Conservation (phyloP, 2,888 invertebrate genomes). For the Chymomyza caudatula region DNA sequence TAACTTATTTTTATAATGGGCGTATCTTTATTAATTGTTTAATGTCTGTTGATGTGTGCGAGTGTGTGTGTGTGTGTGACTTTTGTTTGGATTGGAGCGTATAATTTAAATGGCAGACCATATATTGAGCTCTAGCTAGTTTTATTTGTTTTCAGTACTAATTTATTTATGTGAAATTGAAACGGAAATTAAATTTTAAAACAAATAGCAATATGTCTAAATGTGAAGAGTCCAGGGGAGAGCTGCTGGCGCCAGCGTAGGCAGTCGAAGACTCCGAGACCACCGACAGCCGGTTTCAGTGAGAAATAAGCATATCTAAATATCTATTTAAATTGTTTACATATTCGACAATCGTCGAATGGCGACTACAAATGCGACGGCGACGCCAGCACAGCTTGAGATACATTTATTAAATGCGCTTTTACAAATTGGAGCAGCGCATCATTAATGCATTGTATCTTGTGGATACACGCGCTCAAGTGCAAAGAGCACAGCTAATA, state of each 20-base stretch:
- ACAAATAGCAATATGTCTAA: conserved; percentile 52
- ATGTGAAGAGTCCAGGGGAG: conserved; percentile 5
- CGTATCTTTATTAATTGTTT: conserved; percentile 50
- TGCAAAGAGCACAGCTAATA: no score
- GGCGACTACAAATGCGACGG: conserved; percentile 25
- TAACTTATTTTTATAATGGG: conserved; percentile 11
- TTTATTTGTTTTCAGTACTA: conserved; percentile 45
- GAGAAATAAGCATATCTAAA: conserved; percentile 60
- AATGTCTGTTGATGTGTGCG: background rate
- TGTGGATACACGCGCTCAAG: conserved; percentile 18
- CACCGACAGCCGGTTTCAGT: conserved; percentile 3
- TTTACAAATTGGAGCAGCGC: conserved; percentile 59
- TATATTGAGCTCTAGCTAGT: conserved; percentile 18
- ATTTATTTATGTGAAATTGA: conserved; percentile 75
- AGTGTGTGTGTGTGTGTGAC: conserved; percentile 2
- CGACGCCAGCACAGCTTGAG: conserved; percentile 60
- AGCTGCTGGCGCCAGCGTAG: conserved; percentile 73
- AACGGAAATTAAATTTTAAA: conserved; percentile 76
- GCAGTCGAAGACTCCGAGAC: conserved; percentile 43
- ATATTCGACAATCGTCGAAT: conserved; percentile 39
- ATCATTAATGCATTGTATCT: conserved; percentile 50
- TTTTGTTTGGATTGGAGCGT: conserved; percentile 40
- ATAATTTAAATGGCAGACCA: conserved; percentile 5
- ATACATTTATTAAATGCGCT: conserved; percentile 68
- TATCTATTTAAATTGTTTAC: conserved; percentile 71